phyloP scores from a whole-genome alignment of 2,113 vertebrate species.

The Ptyas mucosa region DNA sequence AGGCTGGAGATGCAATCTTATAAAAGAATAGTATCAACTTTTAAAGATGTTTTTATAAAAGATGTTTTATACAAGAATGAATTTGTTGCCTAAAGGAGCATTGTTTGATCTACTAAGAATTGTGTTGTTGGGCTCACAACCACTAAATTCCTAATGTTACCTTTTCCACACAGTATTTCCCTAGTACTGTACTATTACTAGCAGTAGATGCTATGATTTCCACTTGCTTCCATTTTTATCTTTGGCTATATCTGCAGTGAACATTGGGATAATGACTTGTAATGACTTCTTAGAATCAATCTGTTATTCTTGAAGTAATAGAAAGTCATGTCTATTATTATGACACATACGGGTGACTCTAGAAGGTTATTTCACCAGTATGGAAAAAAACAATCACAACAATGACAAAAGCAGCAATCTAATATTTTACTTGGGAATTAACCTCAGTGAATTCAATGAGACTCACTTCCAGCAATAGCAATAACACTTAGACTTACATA shows the following conservation, averaged over 20 bases:
- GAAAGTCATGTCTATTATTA: not conserved
- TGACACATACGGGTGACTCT: not conserved
- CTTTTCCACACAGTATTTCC: not conserved
- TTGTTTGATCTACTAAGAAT: not conserved
- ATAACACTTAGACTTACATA: not conserved
- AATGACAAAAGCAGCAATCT: not conserved
- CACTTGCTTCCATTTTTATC: not conserved
- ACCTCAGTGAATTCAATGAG: not conserved
- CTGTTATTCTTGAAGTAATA: not conserved
- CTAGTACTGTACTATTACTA: not conserved
- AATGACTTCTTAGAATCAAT: not conserved
- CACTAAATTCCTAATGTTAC: not conserved
- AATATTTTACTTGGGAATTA: not conserved
- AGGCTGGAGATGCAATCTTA: not conserved
- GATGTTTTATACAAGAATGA: not conserved
- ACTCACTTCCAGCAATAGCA: not conserved
- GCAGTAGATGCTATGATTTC: not conserved
- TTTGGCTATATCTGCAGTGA: not conserved
- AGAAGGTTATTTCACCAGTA: not conserved
- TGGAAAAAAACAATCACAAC: not conserved
- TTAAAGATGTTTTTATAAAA: not conserved
- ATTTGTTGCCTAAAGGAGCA: not conserved
- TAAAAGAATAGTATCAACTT: not conserved
- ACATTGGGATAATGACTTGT: not conserved
- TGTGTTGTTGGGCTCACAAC: too few species aligned